Percentiles rank a stretch among this genome's conserved stretches.
Conservation (phyloP, 1,140 invertebrate species). For the Ptiloglossa arizonensis region DNA sequence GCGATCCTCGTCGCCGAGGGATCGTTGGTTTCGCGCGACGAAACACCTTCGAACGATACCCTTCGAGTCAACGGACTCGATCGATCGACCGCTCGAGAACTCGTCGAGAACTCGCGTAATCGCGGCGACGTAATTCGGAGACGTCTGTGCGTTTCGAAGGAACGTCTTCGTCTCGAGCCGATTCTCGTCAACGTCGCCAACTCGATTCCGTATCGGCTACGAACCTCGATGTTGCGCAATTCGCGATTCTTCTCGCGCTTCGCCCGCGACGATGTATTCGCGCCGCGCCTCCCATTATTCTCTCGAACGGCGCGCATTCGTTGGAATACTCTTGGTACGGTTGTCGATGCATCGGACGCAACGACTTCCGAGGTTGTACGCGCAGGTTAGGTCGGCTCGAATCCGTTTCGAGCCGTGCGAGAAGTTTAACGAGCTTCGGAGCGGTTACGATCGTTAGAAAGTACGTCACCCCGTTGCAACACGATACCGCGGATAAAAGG, state of each 20-base stretch:
- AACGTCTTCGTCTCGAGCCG: conserved; percentile 52
- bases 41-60: too few species aligned
- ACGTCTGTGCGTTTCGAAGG: conserved; percentile 36
- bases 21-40: too few species aligned
- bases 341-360: too few species aligned
- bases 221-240: conserved; percentile 40
- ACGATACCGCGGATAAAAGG: conserved; percentile 23
- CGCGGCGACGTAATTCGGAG: conserved; percentile 41
- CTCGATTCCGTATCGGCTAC: conserved; percentile 12
- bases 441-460: conserved; percentile 32
- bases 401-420: not conserved
- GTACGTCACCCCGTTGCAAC: conserved; percentile 43
- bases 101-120: conserved; percentile 32
- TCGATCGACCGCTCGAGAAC: conserved; percentile 3
- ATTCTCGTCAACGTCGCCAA: conserved; percentile 31
- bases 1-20: too few species aligned
- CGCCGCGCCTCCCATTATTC: not conserved
- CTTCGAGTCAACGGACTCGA: not conserved
- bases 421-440: conserved; percentile 13
- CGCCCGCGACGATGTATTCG: not conserved
- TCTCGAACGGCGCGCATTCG: too few species aligned
- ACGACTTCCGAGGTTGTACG: too few species aligned
- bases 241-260: conserved; percentile 1
- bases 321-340: too few species aligned
- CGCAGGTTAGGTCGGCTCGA: not conserved